Percentiles rank a stretch among this genome's conserved stretches.
These are phyloP conservation scores for Calameuta pallipes DNA, from an alignment of 2,888 invertebrate genomes.

Conservation along the genomic window DNA sequence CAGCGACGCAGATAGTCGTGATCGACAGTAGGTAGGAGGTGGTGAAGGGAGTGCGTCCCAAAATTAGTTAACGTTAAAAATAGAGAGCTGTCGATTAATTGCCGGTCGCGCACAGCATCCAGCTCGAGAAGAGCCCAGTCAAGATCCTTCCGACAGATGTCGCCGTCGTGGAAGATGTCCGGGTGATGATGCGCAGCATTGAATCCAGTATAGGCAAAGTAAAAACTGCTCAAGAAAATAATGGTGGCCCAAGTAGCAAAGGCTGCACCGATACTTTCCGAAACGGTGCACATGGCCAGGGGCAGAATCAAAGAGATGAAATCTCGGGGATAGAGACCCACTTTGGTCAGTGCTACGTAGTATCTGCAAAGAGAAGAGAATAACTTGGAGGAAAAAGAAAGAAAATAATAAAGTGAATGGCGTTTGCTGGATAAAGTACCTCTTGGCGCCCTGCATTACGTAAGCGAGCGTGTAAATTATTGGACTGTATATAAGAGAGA, in stretches of 20 bases:
- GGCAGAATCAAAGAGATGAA: constrained; percentile 64
- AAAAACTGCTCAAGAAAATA: constrained; percentile 70
- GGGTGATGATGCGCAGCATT: constrained; percentile 86
- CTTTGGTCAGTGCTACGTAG: constrained; percentile 35
- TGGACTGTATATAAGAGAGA: constrained; percentile 70
- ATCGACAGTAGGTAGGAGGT: constrained; percentile 84
- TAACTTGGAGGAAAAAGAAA: neutral
- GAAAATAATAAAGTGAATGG: neutral
- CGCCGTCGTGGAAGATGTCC: constrained; percentile 82
- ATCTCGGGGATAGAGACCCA: constrained; percentile 48
- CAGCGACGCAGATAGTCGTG: constrained; percentile 78
- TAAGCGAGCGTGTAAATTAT: constrained; percentile 64
- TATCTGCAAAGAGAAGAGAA: constrained; percentile 22
- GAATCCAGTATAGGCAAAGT: constrained; percentile 74
- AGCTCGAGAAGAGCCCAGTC: constrained; percentile 86
- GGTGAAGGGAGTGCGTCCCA: constrained; percentile 83
- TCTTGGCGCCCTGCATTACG: constrained; percentile 61
- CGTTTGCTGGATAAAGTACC: constrained; percentile 53
- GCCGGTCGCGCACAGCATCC: constrained; percentile 79
- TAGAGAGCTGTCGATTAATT: constrained; percentile 74
- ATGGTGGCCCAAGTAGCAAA: constrained; percentile 71
- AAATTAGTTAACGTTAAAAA: constrained; percentile 79
- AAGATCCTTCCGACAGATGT: constrained; percentile 70
- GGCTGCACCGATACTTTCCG: constrained; percentile 54
- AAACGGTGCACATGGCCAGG: constrained; percentile 63